Conservation (phyloP, 2,113 vertebrate species). For the Patagioenas fasciata region DNA sequence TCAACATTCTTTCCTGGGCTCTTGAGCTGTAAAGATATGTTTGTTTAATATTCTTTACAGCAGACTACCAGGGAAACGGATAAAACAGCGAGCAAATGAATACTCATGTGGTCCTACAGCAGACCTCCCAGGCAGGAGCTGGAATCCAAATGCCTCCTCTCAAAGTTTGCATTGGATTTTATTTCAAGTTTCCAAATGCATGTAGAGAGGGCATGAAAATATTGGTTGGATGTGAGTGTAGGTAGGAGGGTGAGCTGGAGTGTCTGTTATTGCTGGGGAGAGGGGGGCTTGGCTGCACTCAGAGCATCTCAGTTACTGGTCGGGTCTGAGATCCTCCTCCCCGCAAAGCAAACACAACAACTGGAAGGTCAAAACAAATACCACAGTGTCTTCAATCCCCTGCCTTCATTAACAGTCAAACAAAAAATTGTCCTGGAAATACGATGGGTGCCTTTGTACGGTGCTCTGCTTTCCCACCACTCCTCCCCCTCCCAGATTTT, state of each 20-base stretch:
- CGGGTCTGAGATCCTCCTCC: background rate
- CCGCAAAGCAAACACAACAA: background rate
- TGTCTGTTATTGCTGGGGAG: background rate
- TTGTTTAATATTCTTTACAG: conserved; percentile 53
- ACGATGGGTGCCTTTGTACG: background rate
- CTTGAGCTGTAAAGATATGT: conserved; percentile 1
- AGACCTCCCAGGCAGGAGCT: conserved; percentile 54
- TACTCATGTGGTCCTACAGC: conserved; percentile 36
- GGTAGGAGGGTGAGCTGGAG: background rate
- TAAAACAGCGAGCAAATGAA: conserved; percentile 47
- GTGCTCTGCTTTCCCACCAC: background rate
- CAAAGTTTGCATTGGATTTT: conserved; percentile 40
- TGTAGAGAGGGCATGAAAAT: conserved; percentile 43
- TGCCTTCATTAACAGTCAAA: background rate
- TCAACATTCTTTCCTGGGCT: conserved; percentile 26
- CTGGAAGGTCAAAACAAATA: background rate
- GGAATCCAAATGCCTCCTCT: conserved; percentile 39
- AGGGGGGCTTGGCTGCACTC: background rate
- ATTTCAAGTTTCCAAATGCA: conserved; percentile 52
- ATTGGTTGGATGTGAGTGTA: background rate
- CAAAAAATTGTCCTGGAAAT: background rate
- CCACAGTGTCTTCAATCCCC: background rate
- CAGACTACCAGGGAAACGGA: conserved; percentile 44
- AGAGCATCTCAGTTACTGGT: background rate
- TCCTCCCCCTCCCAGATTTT: conserved; percentile 31